Evolutionary conservation across 2,113 vertebrate species (phyloP).

Genomic region (Scopus umbretta): DNA sequence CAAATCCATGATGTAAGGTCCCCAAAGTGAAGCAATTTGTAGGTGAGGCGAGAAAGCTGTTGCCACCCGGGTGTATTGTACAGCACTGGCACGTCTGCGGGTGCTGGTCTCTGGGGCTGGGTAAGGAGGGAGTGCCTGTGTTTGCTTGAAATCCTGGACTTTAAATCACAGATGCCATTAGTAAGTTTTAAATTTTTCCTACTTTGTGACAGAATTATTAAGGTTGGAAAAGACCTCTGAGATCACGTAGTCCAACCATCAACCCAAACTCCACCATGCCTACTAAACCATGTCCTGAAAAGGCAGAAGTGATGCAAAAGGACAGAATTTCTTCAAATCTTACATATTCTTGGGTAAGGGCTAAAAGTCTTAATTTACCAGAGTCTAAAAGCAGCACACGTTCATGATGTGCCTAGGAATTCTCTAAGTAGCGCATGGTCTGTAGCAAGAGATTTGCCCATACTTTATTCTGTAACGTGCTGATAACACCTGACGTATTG

Average conservation of each 20-base stretch:
- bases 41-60: background rate
- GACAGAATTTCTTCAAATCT: background rate
- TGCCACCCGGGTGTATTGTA: background rate
- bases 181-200: background rate
- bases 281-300: too few species aligned
- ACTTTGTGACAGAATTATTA: accelerated
- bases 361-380: background rate
- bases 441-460: accelerated
- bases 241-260: too few species aligned
- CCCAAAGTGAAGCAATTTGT: background rate
- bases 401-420: background rate
- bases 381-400: background rate
- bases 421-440: background rate
- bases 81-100: background rate
- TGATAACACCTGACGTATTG: background rate
- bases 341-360: background rate
- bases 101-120: background rate
- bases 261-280: too few species aligned
- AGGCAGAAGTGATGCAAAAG: background rate
- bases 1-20: background rate
- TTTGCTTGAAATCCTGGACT: background rate
- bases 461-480: background rate
- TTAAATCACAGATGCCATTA: background rate
- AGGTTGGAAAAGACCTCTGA: too few species aligned
- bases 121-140: background rate